Conservation (phyloP, 2,888 invertebrate genomes). For the Agapostemon virescens region DNA sequence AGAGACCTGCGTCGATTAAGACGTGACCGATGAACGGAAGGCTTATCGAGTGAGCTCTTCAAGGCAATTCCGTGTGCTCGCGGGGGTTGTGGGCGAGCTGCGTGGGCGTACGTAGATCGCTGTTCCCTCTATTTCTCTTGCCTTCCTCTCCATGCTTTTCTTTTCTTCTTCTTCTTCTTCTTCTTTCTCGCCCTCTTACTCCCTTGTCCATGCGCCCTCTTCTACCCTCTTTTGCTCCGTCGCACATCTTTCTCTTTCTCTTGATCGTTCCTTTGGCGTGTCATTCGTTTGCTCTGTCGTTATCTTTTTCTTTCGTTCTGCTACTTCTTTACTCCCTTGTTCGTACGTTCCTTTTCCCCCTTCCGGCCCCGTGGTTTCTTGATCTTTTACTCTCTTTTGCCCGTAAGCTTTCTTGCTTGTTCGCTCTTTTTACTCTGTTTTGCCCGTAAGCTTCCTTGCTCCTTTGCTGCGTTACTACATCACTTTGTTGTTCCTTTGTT, state of each 20-base stretch:
- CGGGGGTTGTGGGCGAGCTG: conserved; percentile 68
- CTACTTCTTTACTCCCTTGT: neutral
- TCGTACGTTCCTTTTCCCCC: too few species aligned
- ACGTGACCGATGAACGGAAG: conserved; percentile 67
- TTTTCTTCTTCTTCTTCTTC: too few species aligned
- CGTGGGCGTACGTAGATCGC: conserved; percentile 55
- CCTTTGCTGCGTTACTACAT: neutral
- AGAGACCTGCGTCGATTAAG: conserved; percentile 65
- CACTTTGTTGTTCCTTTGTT: neutral
- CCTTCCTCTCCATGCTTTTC: neutral
- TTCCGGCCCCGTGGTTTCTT: neutral
- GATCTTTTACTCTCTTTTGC: neutral
- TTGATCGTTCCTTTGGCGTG: too few species aligned
- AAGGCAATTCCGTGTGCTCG: conserved; percentile 69
- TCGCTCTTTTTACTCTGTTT: neutral
- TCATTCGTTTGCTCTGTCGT: neutral
- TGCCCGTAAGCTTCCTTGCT: neutral
- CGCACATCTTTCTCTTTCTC: neutral
- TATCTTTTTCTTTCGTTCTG: too few species aligned
- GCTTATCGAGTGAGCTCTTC: conserved; percentile 61
- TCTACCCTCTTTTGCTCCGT: neutral
- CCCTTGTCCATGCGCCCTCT: neutral
- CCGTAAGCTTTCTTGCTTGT: too few species aligned
- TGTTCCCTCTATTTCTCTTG: conserved; percentile 26
- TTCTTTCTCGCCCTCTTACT: neutral